These are phyloP conservation scores for Telenomus remus DNA, from an alignment of 1,140 invertebrate species.

Conservation along the genomic window DNA sequence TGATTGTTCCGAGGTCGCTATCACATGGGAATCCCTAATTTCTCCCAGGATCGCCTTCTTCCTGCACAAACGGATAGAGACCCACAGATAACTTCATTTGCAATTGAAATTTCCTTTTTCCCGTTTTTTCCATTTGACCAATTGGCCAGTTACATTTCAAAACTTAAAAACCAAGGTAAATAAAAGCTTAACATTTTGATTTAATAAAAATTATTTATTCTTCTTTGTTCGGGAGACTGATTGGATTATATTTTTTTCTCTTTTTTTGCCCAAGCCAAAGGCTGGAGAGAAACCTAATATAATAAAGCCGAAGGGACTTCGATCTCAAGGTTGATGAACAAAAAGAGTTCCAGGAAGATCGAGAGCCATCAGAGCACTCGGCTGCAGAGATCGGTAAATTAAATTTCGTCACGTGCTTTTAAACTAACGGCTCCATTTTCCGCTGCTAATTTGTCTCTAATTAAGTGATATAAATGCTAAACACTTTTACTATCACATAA, in stretches of 20 bases:
- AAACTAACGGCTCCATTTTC: conserved; percentile 4
- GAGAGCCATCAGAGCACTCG: not conserved
- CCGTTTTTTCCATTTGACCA: not conserved
- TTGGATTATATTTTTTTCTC: too few relatives aligned
- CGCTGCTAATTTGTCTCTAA: conserved; percentile 1
- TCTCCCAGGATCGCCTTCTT: conserved; percentile 29
- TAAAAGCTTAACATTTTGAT: too few relatives aligned
- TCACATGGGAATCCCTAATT: conserved; percentile 35
- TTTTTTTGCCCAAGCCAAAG: too few relatives aligned
- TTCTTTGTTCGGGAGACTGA: too few relatives aligned
- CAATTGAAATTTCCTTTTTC: conserved; percentile 44
- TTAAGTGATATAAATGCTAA: not conserved
- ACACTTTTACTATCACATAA: conserved; percentile 11
- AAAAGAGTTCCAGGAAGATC: not conserved
- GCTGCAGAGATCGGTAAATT: conserved; percentile 3
- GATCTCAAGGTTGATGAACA: not conserved
- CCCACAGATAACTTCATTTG: conserved; percentile 43
- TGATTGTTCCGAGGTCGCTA: conserved; percentile 13
- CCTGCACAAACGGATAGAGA: conserved; percentile 22
- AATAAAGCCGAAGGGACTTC: not conserved
- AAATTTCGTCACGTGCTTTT: conserved; percentile 16
- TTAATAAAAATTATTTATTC: too few relatives aligned
- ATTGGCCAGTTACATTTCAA: not conserved
- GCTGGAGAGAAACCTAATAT: too few relatives aligned
- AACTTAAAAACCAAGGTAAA: too few relatives aligned